phyloP scores from a whole-genome alignment of 2,797 vertebrate species.

The Phataginus tricuspis region DNA sequence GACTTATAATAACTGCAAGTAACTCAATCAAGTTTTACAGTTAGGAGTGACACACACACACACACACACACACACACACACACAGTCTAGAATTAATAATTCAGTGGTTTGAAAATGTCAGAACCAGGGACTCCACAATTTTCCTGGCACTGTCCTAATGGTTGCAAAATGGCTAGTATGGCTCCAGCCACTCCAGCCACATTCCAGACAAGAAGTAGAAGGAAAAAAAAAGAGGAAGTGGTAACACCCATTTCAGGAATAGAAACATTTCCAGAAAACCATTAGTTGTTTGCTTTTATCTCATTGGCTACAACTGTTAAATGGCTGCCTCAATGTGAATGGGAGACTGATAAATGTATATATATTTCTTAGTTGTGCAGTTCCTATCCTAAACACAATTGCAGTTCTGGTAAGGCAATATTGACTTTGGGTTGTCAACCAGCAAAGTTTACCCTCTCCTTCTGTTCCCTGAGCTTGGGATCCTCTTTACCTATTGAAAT shows the following conservation, averaged over 20 bases:
- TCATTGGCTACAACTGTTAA: not conserved
- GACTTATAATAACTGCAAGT: not conserved
- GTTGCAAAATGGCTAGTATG: not conserved
- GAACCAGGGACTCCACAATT: not conserved
- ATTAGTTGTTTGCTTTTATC: not conserved
- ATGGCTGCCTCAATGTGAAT: not conserved
- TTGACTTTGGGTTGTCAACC: not conserved
- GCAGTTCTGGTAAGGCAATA: not conserved
- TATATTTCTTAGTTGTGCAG: not conserved
- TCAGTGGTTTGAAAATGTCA: not conserved
- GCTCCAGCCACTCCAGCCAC: not conserved
- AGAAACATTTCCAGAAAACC: not conserved
- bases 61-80: not conserved
- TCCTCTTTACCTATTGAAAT: not conserved
- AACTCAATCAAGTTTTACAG: not conserved
- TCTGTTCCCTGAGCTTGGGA: not conserved
- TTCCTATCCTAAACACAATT: not conserved
- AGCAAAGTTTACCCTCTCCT: too few relatives aligned
- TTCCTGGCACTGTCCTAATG: not conserved
- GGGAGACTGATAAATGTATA: not conserved
- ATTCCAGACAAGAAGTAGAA: not conserved
- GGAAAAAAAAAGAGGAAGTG: not conserved
- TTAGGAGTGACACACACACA: not conserved
- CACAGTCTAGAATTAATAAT: not conserved
- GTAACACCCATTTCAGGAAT: not conserved